These are phyloP conservation scores for Monochamus alternatus DNA, from an alignment of 2,888 invertebrate genomes.

Conservation along the genomic window DNA sequence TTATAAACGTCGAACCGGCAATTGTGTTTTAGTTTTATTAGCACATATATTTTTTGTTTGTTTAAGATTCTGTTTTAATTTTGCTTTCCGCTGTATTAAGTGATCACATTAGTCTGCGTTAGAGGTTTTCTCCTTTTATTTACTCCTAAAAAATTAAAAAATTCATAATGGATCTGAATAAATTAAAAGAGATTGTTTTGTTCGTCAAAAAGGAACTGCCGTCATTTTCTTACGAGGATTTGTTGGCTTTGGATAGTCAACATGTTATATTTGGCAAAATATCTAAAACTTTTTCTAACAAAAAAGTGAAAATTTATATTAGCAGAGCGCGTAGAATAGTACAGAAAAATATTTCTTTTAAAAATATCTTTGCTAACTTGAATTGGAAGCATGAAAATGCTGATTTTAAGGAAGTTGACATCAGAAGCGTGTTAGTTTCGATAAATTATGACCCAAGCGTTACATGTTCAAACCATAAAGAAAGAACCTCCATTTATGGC, in stretches of 20 bases:
- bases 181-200: neutral
- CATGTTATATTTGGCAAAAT: neutral
- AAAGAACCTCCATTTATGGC: neutral
- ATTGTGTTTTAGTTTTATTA: too few relatives aligned
- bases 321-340: neutral
- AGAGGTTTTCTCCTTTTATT: too few relatives aligned
- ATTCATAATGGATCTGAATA: neutral
- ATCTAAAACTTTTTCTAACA: neutral
- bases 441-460: neutral
- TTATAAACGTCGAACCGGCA: too few relatives aligned
- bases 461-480: neutral
- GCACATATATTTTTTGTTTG: too few relatives aligned
- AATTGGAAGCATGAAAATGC: slow-evolving; percentile 1
- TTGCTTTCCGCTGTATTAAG: too few relatives aligned
- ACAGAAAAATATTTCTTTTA: neutral
- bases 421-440: neutral
- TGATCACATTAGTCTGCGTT: too few relatives aligned
- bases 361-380: neutral
- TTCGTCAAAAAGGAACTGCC: neutral
- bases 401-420: neutral
- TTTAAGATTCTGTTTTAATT: too few relatives aligned
- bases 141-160: too few relatives aligned
- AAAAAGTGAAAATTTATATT: neutral
- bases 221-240: neutral
- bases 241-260: neutral